Evolutionary conservation across 2,797 vertebrate species (phyloP), one percentile per base, ranked within the genome.

Genomic region (Acrossocheilus fasciatus): DNA sequence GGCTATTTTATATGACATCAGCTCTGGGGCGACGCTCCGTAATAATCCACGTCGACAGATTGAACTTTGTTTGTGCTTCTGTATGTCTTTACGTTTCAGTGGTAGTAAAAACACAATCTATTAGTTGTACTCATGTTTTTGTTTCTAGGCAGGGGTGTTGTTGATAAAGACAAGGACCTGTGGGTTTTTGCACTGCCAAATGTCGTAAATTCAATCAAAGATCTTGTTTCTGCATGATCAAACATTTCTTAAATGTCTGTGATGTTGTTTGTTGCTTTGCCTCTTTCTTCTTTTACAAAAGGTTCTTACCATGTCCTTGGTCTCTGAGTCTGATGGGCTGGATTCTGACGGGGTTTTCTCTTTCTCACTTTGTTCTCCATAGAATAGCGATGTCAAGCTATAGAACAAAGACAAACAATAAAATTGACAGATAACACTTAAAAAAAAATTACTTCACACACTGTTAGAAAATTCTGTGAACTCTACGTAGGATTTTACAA

Each of bases 321-420:
- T 96, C 82, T 98, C 97, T 0, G 93, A 93, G 73, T 99, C 98
- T 30, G 97, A 93, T 12, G 97, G 97, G 82, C 97, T 96, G 92
- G 94, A 95, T 91, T 99, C 98, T 0, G 97, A 98, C 0, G 98
- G 98, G 4, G 98, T 98, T 91, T 98, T 98, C n/a, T 99, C 98
- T 91, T 98, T 99, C 92, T 99, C 98, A 0, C 96, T 98, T 59
- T 96, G 97, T 91, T 99, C 98, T 88, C 98, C 98, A 0, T 99
- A 98, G 94, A 99, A 98, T 89, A 99, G 94, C 0, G 98, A 99
- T 0, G 98, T 98, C 89, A 99, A 93, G 92, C 98, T 99, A 92
- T 62, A 82, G 83, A 12, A 34, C 52, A 39, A 76, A 88, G 12
- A 77, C 6, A 69, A 84, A 2, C 83, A 18, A 81, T 82, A 50